Percentiles rank a stretch among this genome's conserved stretches.
These are phyloP conservation scores for Dryas iulia DNA, from an alignment of 1,140 invertebrate genomes.

Conservation along the genomic window DNA sequence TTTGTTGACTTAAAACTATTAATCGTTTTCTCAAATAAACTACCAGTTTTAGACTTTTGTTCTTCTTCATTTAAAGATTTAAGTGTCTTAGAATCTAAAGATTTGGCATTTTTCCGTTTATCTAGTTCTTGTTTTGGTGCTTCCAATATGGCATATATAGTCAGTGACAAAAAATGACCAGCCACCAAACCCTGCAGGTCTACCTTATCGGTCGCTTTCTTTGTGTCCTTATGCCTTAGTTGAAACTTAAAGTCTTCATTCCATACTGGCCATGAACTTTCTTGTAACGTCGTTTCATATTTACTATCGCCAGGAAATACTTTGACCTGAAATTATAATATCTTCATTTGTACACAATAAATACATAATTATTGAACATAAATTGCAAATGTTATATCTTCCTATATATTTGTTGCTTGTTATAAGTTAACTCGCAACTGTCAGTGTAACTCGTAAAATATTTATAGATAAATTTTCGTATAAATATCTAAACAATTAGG, in stretches of 20 bases:
- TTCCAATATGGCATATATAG: constrained; percentile 87
- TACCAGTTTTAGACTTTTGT: constrained; percentile 52
- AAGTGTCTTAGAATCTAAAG: constrained; percentile 72
- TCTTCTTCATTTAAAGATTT: constrained; percentile 67
- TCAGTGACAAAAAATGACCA: constrained; percentile 87
- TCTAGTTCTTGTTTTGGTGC: constrained; percentile 68
- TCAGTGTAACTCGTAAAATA: neutral
- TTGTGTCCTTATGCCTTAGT: constrained; percentile 76
- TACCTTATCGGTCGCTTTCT: constrained; percentile 52
- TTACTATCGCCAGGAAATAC: constrained; percentile 87
- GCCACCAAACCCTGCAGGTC: constrained; percentile 80
- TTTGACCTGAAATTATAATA: constrained; percentile 83
- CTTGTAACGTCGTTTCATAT: constrained; percentile 86
- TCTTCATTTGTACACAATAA: neutral
- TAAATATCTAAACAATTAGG: too few species aligned
- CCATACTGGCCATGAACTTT: constrained; percentile 88
- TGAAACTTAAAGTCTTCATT: constrained; percentile 88
- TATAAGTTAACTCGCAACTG: neutral
- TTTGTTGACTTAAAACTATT: constrained; percentile 69
- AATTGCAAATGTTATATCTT: neutral
- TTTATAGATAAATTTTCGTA: too few species aligned
- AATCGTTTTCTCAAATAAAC: constrained; percentile 63
- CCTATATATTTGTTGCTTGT: neutral
- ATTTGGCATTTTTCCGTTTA: constrained; percentile 60
- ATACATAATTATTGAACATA: neutral